Conservation (phyloP, 2,888 invertebrate species). For the Tinea pellionella region DNA sequence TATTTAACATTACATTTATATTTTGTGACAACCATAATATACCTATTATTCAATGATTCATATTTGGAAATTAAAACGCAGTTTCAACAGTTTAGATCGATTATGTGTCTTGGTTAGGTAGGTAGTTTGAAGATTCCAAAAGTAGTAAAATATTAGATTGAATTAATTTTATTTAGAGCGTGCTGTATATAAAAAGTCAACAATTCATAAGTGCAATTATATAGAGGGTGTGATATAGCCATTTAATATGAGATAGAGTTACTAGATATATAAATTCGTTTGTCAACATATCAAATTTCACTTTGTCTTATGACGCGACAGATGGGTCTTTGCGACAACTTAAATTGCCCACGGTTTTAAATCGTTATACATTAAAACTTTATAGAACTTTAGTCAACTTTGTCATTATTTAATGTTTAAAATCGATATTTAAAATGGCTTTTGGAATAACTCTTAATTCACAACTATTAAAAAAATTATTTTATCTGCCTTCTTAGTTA, state of each 20-base stretch:
- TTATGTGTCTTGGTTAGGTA: no score
- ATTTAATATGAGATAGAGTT: slow-evolving; percentile 10
- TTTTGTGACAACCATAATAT: no score
- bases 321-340: not conserved
- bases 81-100: no score
- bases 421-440: not conserved
- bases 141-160: no score
- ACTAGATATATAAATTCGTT: not conserved
- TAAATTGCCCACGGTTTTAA: not conserved
- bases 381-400: not conserved
- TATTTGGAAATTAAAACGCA: no score
- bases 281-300: not conserved
- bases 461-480: no score
- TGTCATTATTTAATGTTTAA: not conserved
- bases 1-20: not conserved
- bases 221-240: slow-evolving; percentile 3
- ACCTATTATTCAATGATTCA: no score
- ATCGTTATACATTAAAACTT: not conserved
- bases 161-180: not conserved
- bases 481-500: no score
- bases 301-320: slow-evolving; percentile 5
- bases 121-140: no score
- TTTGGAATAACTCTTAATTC: no score
- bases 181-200: not conserved
- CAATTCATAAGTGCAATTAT: not conserved